Base-by-base conservation (phyloP, 1,140 invertebrate genomes). In the Diachasmimorpha longicaudata region DNA sequence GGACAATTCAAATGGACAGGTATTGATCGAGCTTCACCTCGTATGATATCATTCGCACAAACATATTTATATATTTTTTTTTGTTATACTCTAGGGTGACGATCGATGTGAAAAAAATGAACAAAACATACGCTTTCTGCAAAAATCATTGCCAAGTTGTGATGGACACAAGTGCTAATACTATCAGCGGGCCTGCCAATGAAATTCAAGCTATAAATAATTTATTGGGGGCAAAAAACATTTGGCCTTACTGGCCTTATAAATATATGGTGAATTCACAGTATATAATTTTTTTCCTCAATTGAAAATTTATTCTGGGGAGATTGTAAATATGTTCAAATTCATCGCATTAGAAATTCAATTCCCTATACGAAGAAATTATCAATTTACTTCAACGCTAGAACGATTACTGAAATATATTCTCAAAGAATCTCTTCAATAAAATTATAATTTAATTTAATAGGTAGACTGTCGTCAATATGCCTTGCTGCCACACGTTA, bases 1-100 rank as follows among this genome's bases (percentile, higher is more conserved):
- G 95, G 96, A 93, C 95, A 86, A 93, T 97, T 84, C 90, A 91
- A 77, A 93, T 96, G 91, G 93, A 96, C 78, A 87, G 89, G 93
- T 55, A 72, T 52, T 52, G 48, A 52, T 52, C 48, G 0, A 52
- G 14, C n/a, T 4, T 52, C 48, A 52, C 48, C 48, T 16, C 48
- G 16, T 52, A 16, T 16, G 6, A 74, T 55, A 21, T 76, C 19
- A 67, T 39, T 75, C 63, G 55, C 55, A 52, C 67, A 66, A 70
- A 75, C 36, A 37, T 39, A 36, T 31, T 46, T 71, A 63, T 52
- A 44, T 77, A 52, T 77, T 82, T 80, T 81, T 63, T 87, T 63
- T 63, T 23, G 31, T 25, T 23, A 63, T 25, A 8, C 58, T 55
- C 19, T 55, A 63, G 58, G 21, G 2, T 63, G 21, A 31, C 92